Evolutionary conservation across 2,888 invertebrate species (phyloP).

Genomic region (Macrophya alboannulata): DNA sequence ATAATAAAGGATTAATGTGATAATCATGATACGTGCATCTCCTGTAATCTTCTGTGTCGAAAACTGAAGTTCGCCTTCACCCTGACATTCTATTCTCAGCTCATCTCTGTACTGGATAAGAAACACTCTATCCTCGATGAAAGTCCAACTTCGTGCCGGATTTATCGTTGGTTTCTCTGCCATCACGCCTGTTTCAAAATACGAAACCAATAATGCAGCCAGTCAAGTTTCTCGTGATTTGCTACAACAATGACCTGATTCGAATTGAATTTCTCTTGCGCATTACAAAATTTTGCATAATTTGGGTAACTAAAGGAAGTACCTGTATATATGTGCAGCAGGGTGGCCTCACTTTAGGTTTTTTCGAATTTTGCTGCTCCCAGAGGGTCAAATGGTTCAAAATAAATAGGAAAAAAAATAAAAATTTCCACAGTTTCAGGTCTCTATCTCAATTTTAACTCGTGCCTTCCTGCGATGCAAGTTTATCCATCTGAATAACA

Average conservation of each 20-base stretch:
- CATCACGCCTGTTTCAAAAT: background rate
- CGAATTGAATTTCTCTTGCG: too few species aligned
- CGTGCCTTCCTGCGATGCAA: too few species aligned
- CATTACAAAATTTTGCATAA: background rate
- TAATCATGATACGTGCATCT: constrained; percentile 58
- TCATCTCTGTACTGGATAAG: constrained; percentile 19
- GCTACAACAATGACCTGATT: background rate
- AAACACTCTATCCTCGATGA: background rate
- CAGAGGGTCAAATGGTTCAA: too few species aligned
- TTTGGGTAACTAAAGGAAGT: background rate
- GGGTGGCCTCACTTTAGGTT: too few species aligned
- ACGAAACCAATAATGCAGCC: background rate
- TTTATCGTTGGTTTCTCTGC: background rate
- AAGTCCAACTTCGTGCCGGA: background rate
- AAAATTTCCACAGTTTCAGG: too few species aligned
- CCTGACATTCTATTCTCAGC: constrained; percentile 1
- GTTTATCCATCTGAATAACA: too few species aligned
- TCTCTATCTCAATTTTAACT: too few species aligned
- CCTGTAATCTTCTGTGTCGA: background rate
- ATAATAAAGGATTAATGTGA: background rate
- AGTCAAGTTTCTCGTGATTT: background rate
- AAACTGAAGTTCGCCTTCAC: constrained; percentile 26
- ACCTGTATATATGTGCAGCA: background rate
- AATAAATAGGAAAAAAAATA: too few species aligned
- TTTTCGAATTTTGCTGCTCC: too few species aligned